Percentiles rank a stretch among this genome's conserved stretches.
Conservation (phyloP, 2,888 invertebrate genomes). For the Lasioglossum oenotherae region DNA sequence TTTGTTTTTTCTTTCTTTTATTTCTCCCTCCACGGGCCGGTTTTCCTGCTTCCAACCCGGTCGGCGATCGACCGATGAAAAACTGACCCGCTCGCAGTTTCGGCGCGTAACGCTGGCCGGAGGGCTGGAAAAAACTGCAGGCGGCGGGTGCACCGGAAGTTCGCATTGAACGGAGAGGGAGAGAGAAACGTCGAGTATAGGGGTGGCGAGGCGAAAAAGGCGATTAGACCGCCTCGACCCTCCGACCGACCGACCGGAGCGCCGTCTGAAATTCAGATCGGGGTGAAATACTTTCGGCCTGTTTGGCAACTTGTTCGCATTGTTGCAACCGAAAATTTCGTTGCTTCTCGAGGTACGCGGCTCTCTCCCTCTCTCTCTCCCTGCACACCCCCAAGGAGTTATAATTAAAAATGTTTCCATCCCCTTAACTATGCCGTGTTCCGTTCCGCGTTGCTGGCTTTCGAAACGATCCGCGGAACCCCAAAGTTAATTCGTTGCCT, state of each 20-base stretch:
- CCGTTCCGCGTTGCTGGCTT: neutral
- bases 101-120: conserved; percentile 39
- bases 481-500: neutral
- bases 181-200: neutral
- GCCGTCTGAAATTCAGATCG: conserved; percentile 33
- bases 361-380: neutral
- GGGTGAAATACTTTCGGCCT: conserved; percentile 16
- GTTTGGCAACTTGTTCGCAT: neutral
- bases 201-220: conserved; percentile 33
- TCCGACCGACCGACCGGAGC: neutral
- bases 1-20: conserved; percentile 1
- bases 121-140: conserved; percentile 41
- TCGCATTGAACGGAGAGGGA: neutral
- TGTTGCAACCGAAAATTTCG: conserved; percentile 16
- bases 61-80: conserved; percentile 50
- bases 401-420: conserved; percentile 8
- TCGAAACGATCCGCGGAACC: neutral
- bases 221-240: conserved; percentile 35
- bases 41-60: conserved; percentile 3
- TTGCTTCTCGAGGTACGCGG: neutral
- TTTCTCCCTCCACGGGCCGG: neutral
- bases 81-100: conserved; percentile 68
- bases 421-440: neutral
- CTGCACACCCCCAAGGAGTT: neutral
- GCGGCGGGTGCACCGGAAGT: conserved; percentile 41